phyloP scores from a whole-genome alignment of 2,113 vertebrate species.

The Toxostoma redivivum region DNA sequence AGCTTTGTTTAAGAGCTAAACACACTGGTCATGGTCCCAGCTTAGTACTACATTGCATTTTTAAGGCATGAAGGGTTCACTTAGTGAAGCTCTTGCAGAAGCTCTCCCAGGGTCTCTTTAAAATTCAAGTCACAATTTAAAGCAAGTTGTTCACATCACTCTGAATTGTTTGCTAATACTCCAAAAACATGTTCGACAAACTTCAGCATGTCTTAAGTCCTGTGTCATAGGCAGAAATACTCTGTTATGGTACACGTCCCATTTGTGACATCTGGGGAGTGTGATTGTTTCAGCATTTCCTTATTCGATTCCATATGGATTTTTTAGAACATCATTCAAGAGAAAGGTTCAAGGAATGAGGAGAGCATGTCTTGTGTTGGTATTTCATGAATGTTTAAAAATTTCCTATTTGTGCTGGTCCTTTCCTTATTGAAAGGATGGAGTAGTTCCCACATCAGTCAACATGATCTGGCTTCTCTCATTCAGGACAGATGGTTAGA shows the following conservation, averaged over 20 bases:
- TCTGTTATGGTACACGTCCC: background rate
- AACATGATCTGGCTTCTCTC: slow-evolving; percentile 14
- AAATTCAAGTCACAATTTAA: background rate
- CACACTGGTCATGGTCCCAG: background rate
- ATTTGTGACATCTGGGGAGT: background rate
- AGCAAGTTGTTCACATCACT: background rate
- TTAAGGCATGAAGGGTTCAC: background rate
- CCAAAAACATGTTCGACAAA: background rate
- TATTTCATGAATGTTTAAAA: slow-evolving; percentile 37
- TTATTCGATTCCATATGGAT: background rate
- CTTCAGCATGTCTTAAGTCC: background rate
- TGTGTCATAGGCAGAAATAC: slow-evolving; percentile 11
- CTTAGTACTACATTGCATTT: background rate
- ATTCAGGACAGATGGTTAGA: background rate
- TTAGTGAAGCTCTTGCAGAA: background rate
- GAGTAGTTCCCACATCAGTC: slow-evolving; percentile 13
- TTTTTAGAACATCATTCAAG: background rate
- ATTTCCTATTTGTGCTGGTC: background rate
- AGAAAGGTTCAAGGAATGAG: background rate
- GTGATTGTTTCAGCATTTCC: slow-evolving; percentile 15
- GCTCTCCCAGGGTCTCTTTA: background rate
- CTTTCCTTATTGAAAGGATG: slow-evolving; percentile 35
- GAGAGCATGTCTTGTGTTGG: background rate
- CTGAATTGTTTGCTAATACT: slow-evolving; percentile 18
- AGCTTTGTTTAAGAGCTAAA: slow-evolving; percentile 39